A percentile compares a stretch with the other conserved stretches of the same genome.
phyloP scores from a whole-genome alignment of 2,888 invertebrate genomes.

The Chymomyza amoena region DNA sequence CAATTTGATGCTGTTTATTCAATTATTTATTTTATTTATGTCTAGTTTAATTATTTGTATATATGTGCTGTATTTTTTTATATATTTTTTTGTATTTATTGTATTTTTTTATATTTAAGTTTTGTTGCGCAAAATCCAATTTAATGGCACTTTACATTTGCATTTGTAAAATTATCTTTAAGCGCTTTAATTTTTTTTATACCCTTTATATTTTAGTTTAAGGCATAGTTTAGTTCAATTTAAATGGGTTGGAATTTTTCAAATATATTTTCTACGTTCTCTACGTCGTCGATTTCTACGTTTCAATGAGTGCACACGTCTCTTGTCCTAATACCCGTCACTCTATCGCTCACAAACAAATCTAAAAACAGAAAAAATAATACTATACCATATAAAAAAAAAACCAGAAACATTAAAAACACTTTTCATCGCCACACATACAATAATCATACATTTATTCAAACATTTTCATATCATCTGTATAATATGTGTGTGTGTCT shows the following conservation, averaged over 20 bases:
- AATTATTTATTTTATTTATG: background rate
- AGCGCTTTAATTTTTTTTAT: background rate
- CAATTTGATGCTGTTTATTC: background rate
- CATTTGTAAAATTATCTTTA: background rate
- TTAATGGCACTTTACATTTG: background rate
- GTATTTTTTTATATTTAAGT: conserved; percentile 3
- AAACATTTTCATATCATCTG: background rate
- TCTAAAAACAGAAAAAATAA: too few relatives aligned
- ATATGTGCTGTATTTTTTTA: background rate
- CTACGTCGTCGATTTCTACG: background rate
- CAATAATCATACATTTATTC: conserved; percentile 26
- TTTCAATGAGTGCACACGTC: background rate
- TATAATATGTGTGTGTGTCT: conserved; percentile 1
- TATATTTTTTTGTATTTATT: conserved; percentile 21
- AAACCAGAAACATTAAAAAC: background rate
- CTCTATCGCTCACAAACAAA: background rate
- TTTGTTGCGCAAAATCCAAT: background rate
- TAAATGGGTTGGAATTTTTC: background rate
- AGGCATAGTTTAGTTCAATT: background rate
- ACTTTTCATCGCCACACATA: conserved; percentile 15
- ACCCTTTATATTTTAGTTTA: background rate
- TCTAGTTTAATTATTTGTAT: conserved; percentile 8
- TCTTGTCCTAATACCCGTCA: background rate
- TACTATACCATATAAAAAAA: conserved; percentile 4
- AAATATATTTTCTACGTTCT: background rate